Evolutionary conservation across 2,797 vertebrate genomes (phyloP), one percentile per base, ranked within the genome.

Genomic region (Loris lydekkerianus): DNA sequence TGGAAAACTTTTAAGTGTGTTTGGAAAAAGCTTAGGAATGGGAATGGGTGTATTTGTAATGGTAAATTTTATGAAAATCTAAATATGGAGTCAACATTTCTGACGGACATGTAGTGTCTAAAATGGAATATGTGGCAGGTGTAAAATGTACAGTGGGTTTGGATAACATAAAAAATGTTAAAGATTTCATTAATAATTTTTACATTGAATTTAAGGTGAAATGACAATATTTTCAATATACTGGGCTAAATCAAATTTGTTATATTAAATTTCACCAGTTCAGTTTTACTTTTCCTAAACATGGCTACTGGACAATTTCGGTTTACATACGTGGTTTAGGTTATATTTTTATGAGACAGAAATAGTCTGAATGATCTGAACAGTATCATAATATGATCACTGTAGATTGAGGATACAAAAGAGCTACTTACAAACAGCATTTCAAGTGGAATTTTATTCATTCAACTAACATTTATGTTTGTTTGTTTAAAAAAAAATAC

Each of bases 141-240:
- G 1, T 89, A 63, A 94, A 90, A 88, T 77, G 10, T 31, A 76
- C 4, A 23, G 43, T 70, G 3, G 40, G 72, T 88, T 29, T 92
- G 31, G 89, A 76, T 46, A 78, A 61, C 58, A 65, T 31, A 46
- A 93, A 87, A 43, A 60, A 76, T 7, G 25, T 37, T 29, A 58
- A 95, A 67, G 18, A 85, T 63, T 85, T 10, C 46, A 56, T 14
- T 70, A 69, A 63, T 53, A 89, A 61, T 73, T 94, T 95, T 96
- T 70, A 65, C 43, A 37, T 20, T 34, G 14, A 58, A 58, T 85
- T 17, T 49, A 86, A 63, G 10, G 63, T 86, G 13, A 88, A 89
- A 82, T 53, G 15, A 70, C 40, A 69, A 15, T 43, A 78, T 91
- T 91, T 94, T 75, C 9, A 43, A 65, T 43, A 72, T 20, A 49